Base-by-base conservation (phyloP, 2,888 invertebrate species). In the Nemoura dubitans region DNA sequence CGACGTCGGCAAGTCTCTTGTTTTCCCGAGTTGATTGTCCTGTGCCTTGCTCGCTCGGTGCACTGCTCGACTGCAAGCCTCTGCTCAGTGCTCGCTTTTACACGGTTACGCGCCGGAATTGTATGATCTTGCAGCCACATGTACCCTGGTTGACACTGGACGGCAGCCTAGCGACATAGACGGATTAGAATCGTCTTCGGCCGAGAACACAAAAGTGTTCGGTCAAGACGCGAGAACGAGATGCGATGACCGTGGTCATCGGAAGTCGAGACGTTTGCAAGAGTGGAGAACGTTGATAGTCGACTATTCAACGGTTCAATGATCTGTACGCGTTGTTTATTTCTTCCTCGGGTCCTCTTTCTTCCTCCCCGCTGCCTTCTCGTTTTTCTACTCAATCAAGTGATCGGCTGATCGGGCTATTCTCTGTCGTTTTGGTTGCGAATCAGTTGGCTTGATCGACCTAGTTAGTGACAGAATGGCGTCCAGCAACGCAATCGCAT, bases 21-120 rank as follows among this genome's bases (percentile, higher is more conserved):
- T 59, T 59, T 59, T 59, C 59, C 21, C 59, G 59, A 59, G 59
- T 59, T 59, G 59, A 59, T 59, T 59, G 59, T 59, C 59, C 59
- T 59, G 59, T 21, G 59, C 6, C 59, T 59, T 21, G 59, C 59
- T n/a, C 59, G 59, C 16, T 21, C 59, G 21, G 59, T 21, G 59
- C 59, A 59, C 16, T 59, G 59, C 59, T 59, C 59, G 14, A 10
- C 14, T 21, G 36, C 36, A 36, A 36, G 36, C 3, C 36, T 36
- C 36, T 6, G 36, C 36, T 36, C 36, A 36, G 36, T 6, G 36
- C 36, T 3, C 10, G 36, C 5, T 36, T 6, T 36, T 6, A 36
- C 36, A 36, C 5, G 36, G n/a, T n/a, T n/a, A n/a, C 36, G 5
- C 36, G 36, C 5, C 36, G 3, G 36, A 6, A 36, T 36, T 36